phyloP scores from a whole-genome alignment of 2,888 invertebrate species.

The Chamaedrilus cognettii region DNA sequence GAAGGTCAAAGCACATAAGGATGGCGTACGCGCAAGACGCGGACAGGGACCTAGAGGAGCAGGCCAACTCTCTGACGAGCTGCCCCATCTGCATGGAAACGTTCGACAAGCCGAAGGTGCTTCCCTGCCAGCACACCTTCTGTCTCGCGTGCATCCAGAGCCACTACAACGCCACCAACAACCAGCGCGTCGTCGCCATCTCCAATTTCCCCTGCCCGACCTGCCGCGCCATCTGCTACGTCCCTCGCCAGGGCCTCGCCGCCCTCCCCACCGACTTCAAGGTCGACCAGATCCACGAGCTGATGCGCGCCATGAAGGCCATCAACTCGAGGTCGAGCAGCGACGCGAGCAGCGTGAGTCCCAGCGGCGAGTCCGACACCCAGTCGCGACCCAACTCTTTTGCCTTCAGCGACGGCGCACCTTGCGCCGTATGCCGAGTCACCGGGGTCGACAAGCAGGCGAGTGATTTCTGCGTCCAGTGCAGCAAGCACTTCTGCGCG shows the following conservation, averaged over 20 bases:
- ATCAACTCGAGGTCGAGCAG: neutral
- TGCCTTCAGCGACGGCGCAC: neutral
- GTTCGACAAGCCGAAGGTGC: conserved; percentile 23
- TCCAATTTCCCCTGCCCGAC: conserved; percentile 31
- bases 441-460: neutral
- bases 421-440: conserved; percentile 1
- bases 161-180: conserved; percentile 15
- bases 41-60: conserved; percentile 4
- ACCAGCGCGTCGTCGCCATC: conserved; percentile 9
- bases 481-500: conserved; percentile 7
- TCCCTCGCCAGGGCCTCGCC: conserved; percentile 20
- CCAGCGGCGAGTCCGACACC: neutral
- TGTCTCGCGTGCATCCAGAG: conserved; percentile 21
- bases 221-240: conserved; percentile 25
- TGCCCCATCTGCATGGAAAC: conserved; percentile 27
- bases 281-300: conserved; percentile 24
- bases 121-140: conserved; percentile 33
- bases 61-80: conserved; percentile 19
- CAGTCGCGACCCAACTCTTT: neutral
- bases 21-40: neutral
- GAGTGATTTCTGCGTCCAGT: conserved; percentile 7
- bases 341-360: neutral
- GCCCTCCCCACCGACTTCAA: conserved; percentile 26
- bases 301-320: conserved; percentile 11
- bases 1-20: too few species aligned